These are phyloP conservation scores for Mobula birostris DNA, from an alignment of 2,113 vertebrate species.

Conservation along the genomic window DNA sequence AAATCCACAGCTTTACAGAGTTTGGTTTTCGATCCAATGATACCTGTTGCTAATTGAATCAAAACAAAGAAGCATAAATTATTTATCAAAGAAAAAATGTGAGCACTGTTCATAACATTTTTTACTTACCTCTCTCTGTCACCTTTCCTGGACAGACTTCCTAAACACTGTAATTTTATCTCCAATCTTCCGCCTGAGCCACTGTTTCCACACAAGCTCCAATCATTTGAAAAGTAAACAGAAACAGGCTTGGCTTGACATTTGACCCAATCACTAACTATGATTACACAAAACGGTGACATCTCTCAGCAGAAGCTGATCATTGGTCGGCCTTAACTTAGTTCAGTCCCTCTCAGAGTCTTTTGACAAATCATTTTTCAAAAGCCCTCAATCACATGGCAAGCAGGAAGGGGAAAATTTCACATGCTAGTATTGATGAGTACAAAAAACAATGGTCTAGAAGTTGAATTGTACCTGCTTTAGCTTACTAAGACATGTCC, in stretches of 20 bases:
- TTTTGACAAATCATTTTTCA: neutral
- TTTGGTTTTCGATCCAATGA: too few species aligned
- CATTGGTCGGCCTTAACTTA: neutral
- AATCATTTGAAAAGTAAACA: constrained; percentile 37
- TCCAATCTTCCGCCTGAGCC: neutral
- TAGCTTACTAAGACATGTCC: too few species aligned
- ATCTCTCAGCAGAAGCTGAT: neutral
- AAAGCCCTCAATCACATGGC: too few species aligned
- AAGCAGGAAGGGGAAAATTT: too few species aligned
- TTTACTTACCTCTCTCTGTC: neutral
- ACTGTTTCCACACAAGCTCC: neutral
- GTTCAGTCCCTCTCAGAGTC: neutral
- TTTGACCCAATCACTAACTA: constrained; percentile 43
- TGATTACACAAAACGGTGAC: constrained; percentile 42
- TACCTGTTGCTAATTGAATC: neutral
- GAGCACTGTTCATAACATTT: neutral
- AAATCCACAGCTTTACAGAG: neutral
- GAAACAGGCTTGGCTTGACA: constrained; percentile 38
- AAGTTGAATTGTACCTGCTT: too few species aligned
- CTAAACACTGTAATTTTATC: neutral
- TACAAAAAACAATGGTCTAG: too few species aligned
- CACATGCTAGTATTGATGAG: too few species aligned
- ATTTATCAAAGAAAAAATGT: too few species aligned
- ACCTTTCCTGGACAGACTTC: neutral
- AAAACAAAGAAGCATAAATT: too few species aligned